Evolutionary conservation across 2,113 vertebrate genomes (phyloP).

Genomic region (Clarias macrocephalus): DNA sequence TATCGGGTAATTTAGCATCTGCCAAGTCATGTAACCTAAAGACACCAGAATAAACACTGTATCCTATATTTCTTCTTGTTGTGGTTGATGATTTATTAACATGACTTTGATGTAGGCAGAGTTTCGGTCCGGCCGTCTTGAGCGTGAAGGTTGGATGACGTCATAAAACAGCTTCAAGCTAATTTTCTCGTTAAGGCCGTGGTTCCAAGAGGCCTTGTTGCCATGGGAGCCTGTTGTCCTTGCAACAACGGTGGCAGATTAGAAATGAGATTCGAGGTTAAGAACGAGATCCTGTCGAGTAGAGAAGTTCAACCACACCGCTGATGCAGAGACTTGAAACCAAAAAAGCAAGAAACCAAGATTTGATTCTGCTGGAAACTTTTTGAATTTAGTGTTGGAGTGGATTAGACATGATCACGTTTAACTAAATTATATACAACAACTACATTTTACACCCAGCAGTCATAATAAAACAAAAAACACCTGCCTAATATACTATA

Average conservation of each 20-base stretch:
- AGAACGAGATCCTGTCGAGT: neutral
- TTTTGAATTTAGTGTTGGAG: neutral
- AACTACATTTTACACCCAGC: neutral
- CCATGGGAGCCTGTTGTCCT: constrained; percentile 53
- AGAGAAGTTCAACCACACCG: neutral
- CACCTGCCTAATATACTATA: no score
- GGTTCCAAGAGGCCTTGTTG: constrained; percentile 50
- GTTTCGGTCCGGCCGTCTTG: neutral
- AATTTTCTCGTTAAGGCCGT: constrained; percentile 46
- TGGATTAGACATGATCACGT: neutral
- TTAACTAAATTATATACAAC: neutral
- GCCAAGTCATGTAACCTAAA: constrained; percentile 66
- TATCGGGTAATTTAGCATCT: constrained; percentile 55
- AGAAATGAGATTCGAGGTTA: neutral
- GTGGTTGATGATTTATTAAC: neutral
- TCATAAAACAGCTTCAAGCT: constrained; percentile 30
- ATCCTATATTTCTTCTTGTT: constrained; percentile 52
- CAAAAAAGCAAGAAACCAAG: neutral
- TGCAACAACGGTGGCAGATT: constrained; percentile 27
- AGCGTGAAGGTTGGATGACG: neutral
- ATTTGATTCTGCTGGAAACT: neutral
- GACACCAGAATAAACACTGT: constrained; percentile 66
- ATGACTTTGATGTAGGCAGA: neutral
- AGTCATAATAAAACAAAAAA: no score
- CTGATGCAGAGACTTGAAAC: neutral